Evolutionary conservation across 2,113 vertebrate species (phyloP), one percentile per base, ranked within the genome.

Genomic region (Salvator merianae): DNA sequence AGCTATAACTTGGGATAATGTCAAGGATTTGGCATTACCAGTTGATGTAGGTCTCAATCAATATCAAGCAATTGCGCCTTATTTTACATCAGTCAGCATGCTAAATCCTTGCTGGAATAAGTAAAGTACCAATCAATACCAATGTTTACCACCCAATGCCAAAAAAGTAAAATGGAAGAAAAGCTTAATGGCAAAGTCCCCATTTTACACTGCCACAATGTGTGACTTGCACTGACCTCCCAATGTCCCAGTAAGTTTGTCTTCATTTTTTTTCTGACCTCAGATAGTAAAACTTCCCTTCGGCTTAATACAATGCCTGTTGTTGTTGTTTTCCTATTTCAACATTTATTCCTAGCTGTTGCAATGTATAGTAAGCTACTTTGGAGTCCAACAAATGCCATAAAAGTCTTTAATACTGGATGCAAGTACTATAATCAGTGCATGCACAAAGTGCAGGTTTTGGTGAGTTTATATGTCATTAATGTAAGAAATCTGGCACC

Each of bases 81-180:
- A 86, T 93, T 93, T 93, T 90, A 81, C 74, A 84, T 86, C 84
- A 90, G 86, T 84, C 65, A 91, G 69, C 59, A 83, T 86, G 62
- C 28, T 84, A 89, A 91, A 87, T 74, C 72, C 69, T 88, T 90
- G 80, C 89, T 83, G 73, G 84, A 83, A 93, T 91, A 91, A 91
- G 81, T 90, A 88, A 90, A 80, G 43, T 66, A 79, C n/a, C 86
- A 86, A 92, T 92, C 89, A 88, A 90, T 93, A 91, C 30, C 71
- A 83, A 8, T 85, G n/a, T 84, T 50, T 91, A 76, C 73, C 7
- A 85, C 87, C 86, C 83, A 28, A 84, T 77, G n/a, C 68, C 76
- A 65, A 73, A 65, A 43, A 36, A 28, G 47, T 73, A 85, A 84
- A 73, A 22, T 34, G 53, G 68, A 72, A 70, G 77, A 1, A 43